phyloP scores from a whole-genome alignment of 2,888 invertebrate species.

The Drosophila fungiperda region DNA sequence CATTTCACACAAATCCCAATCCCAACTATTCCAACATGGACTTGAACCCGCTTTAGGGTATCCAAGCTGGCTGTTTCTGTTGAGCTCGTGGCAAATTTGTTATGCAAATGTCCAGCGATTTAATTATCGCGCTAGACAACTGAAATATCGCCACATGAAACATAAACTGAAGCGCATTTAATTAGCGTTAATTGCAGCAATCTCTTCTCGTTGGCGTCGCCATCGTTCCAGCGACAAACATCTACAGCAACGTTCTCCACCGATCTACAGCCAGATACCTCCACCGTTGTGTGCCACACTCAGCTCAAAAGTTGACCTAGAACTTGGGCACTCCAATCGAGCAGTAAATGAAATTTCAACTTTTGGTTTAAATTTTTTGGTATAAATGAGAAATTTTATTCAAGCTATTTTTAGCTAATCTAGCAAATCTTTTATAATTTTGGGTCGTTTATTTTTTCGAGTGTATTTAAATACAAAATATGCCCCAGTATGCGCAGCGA shows the following conservation, averaged over 20 bases:
- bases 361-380: neutral
- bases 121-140: slow-evolving; percentile 83
- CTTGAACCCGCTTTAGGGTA: slow-evolving; percentile 64
- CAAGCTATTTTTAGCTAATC: too few relatives aligned
- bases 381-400: too few relatives aligned
- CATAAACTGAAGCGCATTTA: slow-evolving; percentile 79
- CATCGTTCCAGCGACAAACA: slow-evolving; percentile 43
- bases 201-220: slow-evolving; percentile 54
- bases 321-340: neutral
- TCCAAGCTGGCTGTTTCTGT: neutral
- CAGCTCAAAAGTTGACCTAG: neutral
- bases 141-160: slow-evolving; percentile 82
- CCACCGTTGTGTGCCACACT: neutral
- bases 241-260: slow-evolving; percentile 10
- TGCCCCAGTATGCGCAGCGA: slow-evolving; percentile 51
- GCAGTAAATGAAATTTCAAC: neutral
- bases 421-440: neutral
- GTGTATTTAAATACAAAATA: slow-evolving; percentile 25
- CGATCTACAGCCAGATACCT: slow-evolving; percentile 52
- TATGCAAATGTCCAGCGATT: slow-evolving; percentile 82
- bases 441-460: neutral
- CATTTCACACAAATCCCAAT: neutral
- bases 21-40: slow-evolving; percentile 60
- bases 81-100: slow-evolving; percentile 67
- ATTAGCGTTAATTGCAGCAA: slow-evolving; percentile 83